Conservation (phyloP, 2,888 invertebrate genomes). For the Thecocarcelia acutangulata region DNA sequence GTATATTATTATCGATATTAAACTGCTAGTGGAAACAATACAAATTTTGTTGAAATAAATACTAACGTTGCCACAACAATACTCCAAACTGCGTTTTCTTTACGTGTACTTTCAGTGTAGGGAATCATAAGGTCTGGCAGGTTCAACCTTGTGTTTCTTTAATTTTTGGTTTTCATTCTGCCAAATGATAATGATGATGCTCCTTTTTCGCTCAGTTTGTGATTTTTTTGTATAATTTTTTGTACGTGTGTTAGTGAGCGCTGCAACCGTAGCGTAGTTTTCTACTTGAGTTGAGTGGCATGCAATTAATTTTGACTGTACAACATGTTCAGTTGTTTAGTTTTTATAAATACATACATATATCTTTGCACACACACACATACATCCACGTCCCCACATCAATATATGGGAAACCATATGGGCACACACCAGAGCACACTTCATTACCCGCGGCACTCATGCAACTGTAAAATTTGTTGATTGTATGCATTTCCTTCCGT, state of each 20-base stretch:
- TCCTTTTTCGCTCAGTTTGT: not conserved
- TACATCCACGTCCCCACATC: not conserved
- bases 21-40: no score
- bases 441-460: conserved; percentile 5
- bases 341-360: not conserved
- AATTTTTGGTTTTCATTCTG: conserved; percentile 1
- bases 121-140: not conserved
- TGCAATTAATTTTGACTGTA: conserved; percentile 56
- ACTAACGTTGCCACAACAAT: no score
- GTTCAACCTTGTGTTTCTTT: not conserved
- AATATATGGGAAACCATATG: not conserved
- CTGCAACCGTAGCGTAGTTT: conserved; percentile 9
- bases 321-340: conserved; percentile 34
- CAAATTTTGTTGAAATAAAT: no score
- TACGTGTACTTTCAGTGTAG: no score
- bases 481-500: conserved; percentile 51
- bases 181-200: conserved; percentile 24
- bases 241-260: not conserved
- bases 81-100: no score
- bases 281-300: conserved; percentile 49
- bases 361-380: no score
- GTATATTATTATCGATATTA: no score
- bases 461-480: conserved; percentile 15
- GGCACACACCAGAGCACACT: not conserved
- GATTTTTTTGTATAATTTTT: not conserved